Conservation (phyloP, 2,888 invertebrate species). For the Amblyjoppa fuscipennis region DNA sequence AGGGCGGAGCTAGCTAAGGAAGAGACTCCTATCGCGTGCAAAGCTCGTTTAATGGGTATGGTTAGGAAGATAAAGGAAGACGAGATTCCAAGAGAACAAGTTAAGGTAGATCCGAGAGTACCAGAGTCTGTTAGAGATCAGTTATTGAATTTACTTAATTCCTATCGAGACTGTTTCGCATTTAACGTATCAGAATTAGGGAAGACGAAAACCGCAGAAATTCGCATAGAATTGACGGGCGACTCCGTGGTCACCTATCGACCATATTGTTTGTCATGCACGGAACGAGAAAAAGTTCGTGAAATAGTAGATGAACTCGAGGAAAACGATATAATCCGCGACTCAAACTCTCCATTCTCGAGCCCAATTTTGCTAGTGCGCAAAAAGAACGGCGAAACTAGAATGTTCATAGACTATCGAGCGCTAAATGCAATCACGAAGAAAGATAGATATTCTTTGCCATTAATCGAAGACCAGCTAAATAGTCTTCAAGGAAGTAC, state of each 20-base stretch:
- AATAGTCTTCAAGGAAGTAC: slow-evolving; percentile 73
- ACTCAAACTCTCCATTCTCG: slow-evolving; percentile 56
- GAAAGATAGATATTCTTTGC: slow-evolving; percentile 77
- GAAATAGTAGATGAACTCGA: slow-evolving; percentile 39
- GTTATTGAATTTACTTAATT: neutral
- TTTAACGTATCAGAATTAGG: slow-evolving; percentile 5
- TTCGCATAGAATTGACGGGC: slow-evolving; percentile 17
- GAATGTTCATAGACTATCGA: slow-evolving; percentile 73
- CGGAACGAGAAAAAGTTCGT: slow-evolving; percentile 43
- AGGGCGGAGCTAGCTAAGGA: neutral
- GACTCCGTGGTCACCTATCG: slow-evolving; percentile 28
- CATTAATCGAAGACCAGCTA: slow-evolving; percentile 80
- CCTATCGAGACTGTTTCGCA: slow-evolving; percentile 27
- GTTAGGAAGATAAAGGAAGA: neutral
- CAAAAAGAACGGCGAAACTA: slow-evolving; percentile 69
- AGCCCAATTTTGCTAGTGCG: slow-evolving; percentile 68
- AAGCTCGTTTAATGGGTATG: neutral
- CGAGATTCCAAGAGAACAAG: neutral
- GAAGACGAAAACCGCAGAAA: slow-evolving; percentile 7
- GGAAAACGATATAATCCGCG: slow-evolving; percentile 40
- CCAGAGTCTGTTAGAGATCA: neutral
- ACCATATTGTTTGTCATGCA: slow-evolving; percentile 39
- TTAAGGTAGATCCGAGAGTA: neutral
- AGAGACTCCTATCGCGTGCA: neutral
- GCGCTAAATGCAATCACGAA: slow-evolving; percentile 75